Evolutionary conservation across 2,113 vertebrate genomes (phyloP), one percentile per base, ranked within the genome.

Genomic region (Thamnaconus septentrionalis): DNA sequence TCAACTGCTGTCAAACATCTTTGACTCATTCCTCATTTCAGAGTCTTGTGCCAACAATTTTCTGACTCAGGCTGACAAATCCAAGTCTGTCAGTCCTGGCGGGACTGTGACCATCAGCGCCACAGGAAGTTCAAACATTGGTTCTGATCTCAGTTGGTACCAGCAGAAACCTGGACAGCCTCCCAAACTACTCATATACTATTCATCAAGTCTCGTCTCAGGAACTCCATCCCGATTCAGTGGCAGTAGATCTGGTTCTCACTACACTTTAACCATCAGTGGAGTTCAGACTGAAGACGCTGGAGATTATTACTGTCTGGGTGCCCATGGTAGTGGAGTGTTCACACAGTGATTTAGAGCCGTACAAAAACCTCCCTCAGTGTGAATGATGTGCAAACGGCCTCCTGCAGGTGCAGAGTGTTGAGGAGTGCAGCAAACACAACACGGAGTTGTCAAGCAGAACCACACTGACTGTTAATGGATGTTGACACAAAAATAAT

Each of bases 351-450:
- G 81, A 85, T 76, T 69, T 9, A 50, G 46, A 70, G 46, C 40
- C 44, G 41, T 81, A 80, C 85, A 90, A 64, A 88, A 90, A 91
- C 74, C 72, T 76, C 56, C 51, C 5, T 69, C 53, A 65, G 53
- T 75, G 6, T 67, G 53, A 60, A 18, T 64, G 69, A 60, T 66
- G 42, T 65, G 53, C 59, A 61, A 65, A 12, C 51, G 12, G 55
- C 44, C 47, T 45, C n/a, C 59, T 71, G 70, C 77, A 80, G 75
- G 54, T 73, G 74, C 63, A 69, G 52, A 71, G 59, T 31, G 42
- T 59, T 62, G 31, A 56, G 54, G 66, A 56, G 69, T 76, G 41
- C 69, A 81, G 42, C 68, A 53, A 64, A 56, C 56, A 66, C 69
- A 68, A 52, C 49, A 71, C 51, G 66, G 53, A 60, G 61, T 76